phyloP scores from a whole-genome alignment of 1,140 invertebrate species.

The Drosophila willistoni region DNA sequence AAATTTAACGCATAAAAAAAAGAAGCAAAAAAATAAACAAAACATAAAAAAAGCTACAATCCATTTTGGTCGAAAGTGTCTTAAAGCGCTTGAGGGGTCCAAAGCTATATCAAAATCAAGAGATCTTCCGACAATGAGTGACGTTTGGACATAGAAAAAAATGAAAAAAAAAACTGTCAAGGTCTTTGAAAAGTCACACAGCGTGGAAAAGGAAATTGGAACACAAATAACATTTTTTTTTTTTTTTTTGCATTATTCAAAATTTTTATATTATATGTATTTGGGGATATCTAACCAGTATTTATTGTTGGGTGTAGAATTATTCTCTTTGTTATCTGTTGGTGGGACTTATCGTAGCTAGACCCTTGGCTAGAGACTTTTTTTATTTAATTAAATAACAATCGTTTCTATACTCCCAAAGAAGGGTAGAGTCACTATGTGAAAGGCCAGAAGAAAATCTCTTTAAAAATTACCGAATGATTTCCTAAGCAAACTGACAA shows the following conservation, averaged over 20 bases:
- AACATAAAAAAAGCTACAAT: slow-evolving; percentile 29
- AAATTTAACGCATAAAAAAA: slow-evolving; percentile 42
- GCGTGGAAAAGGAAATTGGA: slow-evolving; percentile 47
- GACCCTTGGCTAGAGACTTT: slow-evolving; percentile 7
- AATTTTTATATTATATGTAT: slow-evolving; percentile 27
- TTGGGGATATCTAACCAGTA: slow-evolving; percentile 25
- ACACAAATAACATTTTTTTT: slow-evolving; percentile 13
- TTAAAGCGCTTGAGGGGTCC: slow-evolving; percentile 12
- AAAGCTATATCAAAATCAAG: slow-evolving; percentile 13
- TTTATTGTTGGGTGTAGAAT: slow-evolving; percentile 12
- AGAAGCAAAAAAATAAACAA: slow-evolving; percentile 43
- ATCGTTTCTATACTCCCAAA: too few relatives aligned
- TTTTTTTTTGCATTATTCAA: slow-evolving; percentile 1
- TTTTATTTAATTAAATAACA: slow-evolving; percentile 50
- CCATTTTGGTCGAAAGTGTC: slow-evolving; percentile 22
- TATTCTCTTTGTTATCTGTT: background rate
- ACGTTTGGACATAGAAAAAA: background rate
- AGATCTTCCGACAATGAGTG: slow-evolving; percentile 24
- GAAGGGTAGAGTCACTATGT: too few relatives aligned
- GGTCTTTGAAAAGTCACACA: slow-evolving; percentile 72
- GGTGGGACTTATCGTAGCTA: slow-evolving; percentile 18
- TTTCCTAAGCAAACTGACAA: too few relatives aligned
- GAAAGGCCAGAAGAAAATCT: too few relatives aligned
- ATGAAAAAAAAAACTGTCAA: slow-evolving; percentile 53
- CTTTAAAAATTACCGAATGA: too few relatives aligned